Evolutionary conservation across 2,888 invertebrate genomes (phyloP), one percentile per base, ranked within the genome.

Genomic region (Lasioglossum pauxillum): DNA sequence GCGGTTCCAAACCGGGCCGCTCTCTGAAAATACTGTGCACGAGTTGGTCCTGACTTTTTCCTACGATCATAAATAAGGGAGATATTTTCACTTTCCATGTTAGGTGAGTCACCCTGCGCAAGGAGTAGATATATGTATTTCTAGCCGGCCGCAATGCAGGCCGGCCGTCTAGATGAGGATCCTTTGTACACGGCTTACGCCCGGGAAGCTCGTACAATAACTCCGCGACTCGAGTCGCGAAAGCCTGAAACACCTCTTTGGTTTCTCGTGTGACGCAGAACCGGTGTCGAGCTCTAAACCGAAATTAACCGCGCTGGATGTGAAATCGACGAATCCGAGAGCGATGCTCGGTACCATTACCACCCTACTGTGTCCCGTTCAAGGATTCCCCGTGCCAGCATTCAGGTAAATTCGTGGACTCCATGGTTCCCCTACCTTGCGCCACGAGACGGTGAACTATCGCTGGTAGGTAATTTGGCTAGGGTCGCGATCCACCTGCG

Each of bases 331-430:
- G 60, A 94, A 93, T 84, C 94, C 94, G 71, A 90, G 79, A 72
- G 82, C 91, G 81, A 79, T 85, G 78, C 76, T 78, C 77, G 86
- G 57, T 72, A 78, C 77, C 23, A 72, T 84, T 49, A 75, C 92
- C 46, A 96, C 97, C 35, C 90, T 96, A 67, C 92, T 96, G 74
- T 96, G 96, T 91, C 96, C 96, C 90, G 96, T 96, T 67, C 96
- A 96, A 95, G 96, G 96, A 88, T 96, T 95, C 90, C 96, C 96
- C 53, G 95, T 96, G 80, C 96, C 96, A 86, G 91, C 95, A 90
- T 96, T 96, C 95, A 96, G 96, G 96, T 96, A 96, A 94, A 86
- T 76, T 23, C 14, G 60, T 38, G n/a, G 38, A 38, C 49, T 53
- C n/a, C 10, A 53, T 3, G 53, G n/a, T n/a, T 53, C 10, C 76